phyloP scores from a whole-genome alignment of 2,113 vertebrate species.

The Podarcis cretensis region DNA sequence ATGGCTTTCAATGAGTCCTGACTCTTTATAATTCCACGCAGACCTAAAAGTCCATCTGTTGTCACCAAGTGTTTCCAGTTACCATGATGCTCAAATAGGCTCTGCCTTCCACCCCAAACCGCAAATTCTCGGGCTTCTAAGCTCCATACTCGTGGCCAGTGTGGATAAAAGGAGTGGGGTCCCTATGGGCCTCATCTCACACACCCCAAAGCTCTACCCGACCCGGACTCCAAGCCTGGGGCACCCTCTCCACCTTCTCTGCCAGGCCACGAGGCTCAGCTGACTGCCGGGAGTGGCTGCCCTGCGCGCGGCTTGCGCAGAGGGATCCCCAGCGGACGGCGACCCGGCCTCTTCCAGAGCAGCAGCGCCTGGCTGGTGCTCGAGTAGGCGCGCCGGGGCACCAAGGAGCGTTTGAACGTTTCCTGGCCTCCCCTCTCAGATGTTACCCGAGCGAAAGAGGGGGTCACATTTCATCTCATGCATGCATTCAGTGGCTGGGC shows the following conservation, averaged over 20 bases:
- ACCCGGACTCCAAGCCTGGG: too few species aligned
- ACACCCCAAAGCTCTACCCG: background rate
- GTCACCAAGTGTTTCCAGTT: background rate
- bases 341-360: background rate
- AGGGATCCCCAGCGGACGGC: constrained; percentile 26
- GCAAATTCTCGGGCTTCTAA: background rate
- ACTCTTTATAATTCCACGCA: constrained; percentile 2
- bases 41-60: constrained; percentile 42
- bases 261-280: too few species aligned
- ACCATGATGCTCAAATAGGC: too few species aligned
- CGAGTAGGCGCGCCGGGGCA: background rate
- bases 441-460: constrained; percentile 26
- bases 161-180: too few species aligned
- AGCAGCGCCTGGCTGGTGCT: constrained; percentile 1
- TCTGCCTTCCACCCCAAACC: background rate
- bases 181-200: background rate
- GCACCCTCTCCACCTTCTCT: too few species aligned
- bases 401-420: constrained; percentile 55
- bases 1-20: constrained; percentile 43
- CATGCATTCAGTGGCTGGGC: background rate
- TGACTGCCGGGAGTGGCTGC: too few species aligned
- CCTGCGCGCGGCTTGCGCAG: background rate
- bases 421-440: constrained; percentile 36
- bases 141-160: too few species aligned
- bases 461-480: background rate